A percentile compares a stretch with the other conserved stretches of the same genome.
Conservation (phyloP, 2,888 invertebrate species). For the Cerceris rybyensis region DNA sequence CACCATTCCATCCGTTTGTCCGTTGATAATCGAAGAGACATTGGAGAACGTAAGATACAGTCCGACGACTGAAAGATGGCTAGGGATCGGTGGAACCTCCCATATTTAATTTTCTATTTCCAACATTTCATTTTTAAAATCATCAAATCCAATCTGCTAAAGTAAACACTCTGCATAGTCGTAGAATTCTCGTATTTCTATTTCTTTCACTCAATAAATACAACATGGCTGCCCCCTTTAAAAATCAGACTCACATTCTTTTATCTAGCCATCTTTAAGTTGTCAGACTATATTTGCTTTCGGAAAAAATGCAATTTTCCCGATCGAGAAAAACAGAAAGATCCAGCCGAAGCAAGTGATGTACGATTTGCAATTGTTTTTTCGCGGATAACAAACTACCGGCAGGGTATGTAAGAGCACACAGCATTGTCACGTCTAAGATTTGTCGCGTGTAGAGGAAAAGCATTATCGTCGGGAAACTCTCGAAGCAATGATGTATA, state of each 20-base stretch:
- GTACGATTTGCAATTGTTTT: conserved; percentile 30
- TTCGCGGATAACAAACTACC: conserved; percentile 28
- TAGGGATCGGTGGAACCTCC: too few species aligned
- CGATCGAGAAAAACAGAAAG: not conserved
- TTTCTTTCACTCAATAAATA: too few species aligned
- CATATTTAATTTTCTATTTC: too few species aligned
- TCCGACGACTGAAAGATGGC: too few species aligned
- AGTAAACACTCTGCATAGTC: too few species aligned
- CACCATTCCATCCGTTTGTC: conserved; percentile 68
- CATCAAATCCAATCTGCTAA: too few species aligned
- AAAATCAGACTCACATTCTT: too few species aligned
- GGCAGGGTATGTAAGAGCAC: conserved; percentile 38
- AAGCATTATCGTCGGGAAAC: conserved; percentile 62
- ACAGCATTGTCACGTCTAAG: conserved; percentile 53
- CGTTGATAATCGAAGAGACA: conserved; percentile 46
- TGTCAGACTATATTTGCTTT: too few species aligned
- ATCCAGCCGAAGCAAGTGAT: conserved; percentile 18
- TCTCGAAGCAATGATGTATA: conserved; percentile 78
- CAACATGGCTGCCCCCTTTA: too few species aligned
- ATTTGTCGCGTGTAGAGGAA: conserved; percentile 57
- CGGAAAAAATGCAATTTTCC: not conserved
- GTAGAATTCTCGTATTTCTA: too few species aligned
- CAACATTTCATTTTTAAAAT: too few species aligned
- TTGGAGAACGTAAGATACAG: conserved; percentile 29
- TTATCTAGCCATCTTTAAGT: too few species aligned